phyloP scores from a whole-genome alignment of 2,888 invertebrate species.

The Hemithea aestivaria region DNA sequence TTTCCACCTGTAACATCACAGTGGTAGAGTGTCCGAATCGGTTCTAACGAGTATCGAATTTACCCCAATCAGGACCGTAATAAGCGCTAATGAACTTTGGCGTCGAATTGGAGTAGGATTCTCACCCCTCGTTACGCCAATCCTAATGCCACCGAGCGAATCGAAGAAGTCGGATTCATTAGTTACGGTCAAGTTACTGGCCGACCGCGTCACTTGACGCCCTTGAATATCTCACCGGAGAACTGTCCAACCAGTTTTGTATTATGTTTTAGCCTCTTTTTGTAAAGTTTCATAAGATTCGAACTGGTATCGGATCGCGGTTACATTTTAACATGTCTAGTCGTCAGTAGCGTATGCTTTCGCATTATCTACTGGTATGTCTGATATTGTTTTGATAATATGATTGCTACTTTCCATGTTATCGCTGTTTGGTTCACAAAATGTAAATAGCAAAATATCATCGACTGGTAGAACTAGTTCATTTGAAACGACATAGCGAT shows the following conservation, averaged over 20 bases:
- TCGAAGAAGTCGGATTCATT: slow-evolving; percentile 38
- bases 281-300: slow-evolving; percentile 16
- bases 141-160: slow-evolving; percentile 29
- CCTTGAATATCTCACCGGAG: slow-evolving; percentile 37
- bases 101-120: slow-evolving; percentile 24
- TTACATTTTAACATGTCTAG: slow-evolving; percentile 10
- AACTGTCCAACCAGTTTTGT: slow-evolving; percentile 24
- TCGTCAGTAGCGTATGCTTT: slow-evolving; percentile 33
- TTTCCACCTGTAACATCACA: too few species aligned
- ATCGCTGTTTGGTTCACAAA: neutral
- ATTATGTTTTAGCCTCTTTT: slow-evolving; percentile 17
- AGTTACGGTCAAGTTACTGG: slow-evolving; percentile 38
- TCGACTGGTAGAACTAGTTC: slow-evolving; percentile 41
- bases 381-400: neutral
- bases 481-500: slow-evolving; percentile 37
- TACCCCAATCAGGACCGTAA: neutral
- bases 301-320: slow-evolving; percentile 13
- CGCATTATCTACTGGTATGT: slow-evolving; percentile 16
- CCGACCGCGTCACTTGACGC: slow-evolving; percentile 38
- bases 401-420: neutral
- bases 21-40: neutral
- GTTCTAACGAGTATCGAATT: neutral
- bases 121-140: slow-evolving; percentile 19
- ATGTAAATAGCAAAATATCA: slow-evolving; percentile 3
- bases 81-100: neutral